Conservation (phyloP, 2,113 vertebrate genomes). For the Zosterops japonicus region DNA sequence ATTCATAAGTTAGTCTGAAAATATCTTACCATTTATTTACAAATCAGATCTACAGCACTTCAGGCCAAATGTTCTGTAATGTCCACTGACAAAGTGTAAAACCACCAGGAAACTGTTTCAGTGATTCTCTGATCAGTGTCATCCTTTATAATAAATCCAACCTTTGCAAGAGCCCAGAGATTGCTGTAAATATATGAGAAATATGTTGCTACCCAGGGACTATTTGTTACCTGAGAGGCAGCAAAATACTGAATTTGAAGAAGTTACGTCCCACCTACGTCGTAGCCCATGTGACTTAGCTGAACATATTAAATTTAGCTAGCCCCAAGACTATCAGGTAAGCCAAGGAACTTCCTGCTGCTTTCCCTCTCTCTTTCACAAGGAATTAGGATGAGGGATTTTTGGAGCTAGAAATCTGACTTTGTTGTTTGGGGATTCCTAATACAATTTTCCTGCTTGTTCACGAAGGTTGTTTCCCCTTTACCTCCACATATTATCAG, state of each 20-base stretch:
- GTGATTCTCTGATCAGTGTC: not conserved
- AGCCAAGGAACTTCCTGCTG: not conserved
- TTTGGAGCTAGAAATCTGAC: not conserved
- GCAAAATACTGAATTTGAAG: not conserved
- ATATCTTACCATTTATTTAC: not conserved
- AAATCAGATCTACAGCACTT: not conserved
- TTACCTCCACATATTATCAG: not conserved
- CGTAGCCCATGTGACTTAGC: not conserved
- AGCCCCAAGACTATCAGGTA: not conserved
- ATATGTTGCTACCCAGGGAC: not conserved
- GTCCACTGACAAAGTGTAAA: not conserved
- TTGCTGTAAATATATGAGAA: not conserved
- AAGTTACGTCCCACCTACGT: not conserved
- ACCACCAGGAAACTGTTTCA: not conserved
- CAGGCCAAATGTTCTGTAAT: not conserved
- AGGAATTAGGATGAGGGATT: not conserved
- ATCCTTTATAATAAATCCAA: not conserved
- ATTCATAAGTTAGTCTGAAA: not conserved
- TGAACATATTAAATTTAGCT: not conserved
- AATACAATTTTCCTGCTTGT: not conserved
- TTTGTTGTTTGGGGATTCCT: not conserved
- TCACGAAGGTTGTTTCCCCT: not conserved
- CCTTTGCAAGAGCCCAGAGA: not conserved
- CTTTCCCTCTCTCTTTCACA: not conserved
- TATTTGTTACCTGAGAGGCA: not conserved